Conservation (phyloP, 2,888 invertebrate species). For the Leptinotarsa haldemani region DNA sequence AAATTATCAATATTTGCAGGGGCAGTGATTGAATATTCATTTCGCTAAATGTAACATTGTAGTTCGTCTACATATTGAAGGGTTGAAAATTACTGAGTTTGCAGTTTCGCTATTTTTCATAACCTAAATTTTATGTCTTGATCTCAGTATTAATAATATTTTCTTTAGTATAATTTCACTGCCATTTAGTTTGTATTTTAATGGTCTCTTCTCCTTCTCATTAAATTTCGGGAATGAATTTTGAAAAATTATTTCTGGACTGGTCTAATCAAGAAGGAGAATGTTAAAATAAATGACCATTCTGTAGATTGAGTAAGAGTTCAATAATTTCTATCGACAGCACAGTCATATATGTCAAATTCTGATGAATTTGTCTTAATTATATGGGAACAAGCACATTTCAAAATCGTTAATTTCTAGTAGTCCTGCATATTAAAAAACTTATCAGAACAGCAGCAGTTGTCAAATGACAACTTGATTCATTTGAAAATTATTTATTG, state of each 20-base stretch:
- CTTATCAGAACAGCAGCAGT: no score
- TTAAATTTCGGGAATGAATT: not conserved
- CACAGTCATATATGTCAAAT: not conserved
- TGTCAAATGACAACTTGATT: no score
- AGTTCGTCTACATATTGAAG: not conserved
- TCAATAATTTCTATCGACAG: not conserved
- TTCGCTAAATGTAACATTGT: not conserved
- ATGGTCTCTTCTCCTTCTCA: slow-evolving; percentile 11
- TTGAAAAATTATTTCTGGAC: not conserved
- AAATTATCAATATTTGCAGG: not conserved
- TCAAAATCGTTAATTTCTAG: no score
- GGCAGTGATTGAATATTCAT: slow-evolving; percentile 26
- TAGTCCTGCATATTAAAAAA: no score
- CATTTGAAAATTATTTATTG: no score
- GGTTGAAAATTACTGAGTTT: slow-evolving; percentile 24
- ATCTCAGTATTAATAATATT: slow-evolving; percentile 64
- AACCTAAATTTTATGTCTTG: slow-evolving; percentile 55
- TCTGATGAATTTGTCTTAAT: not conserved
- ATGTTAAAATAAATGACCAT: not conserved
- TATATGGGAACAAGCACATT: no score
- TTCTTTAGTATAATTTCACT: slow-evolving; percentile 60
- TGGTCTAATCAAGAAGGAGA: not conserved
- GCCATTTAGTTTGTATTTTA: slow-evolving; percentile 56
- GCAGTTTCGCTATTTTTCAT: slow-evolving; percentile 36
- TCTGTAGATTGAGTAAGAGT: slow-evolving; percentile 6